Evolutionary conservation across 2,797 vertebrate species (phyloP).

Genomic region (Argya squamiceps): DNA sequence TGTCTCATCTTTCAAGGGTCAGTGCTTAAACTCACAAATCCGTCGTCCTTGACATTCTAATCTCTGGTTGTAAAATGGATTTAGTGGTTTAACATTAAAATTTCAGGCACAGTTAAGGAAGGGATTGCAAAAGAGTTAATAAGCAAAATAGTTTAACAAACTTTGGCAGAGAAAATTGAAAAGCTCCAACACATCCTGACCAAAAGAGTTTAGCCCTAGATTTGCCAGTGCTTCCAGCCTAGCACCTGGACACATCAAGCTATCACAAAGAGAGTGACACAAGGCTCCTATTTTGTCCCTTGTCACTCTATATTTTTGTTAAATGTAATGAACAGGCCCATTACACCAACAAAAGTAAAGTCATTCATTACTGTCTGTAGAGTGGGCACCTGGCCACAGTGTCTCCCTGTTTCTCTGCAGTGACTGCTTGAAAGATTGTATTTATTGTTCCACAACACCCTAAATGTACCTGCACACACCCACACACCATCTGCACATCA

Average conservation of each 20-base stretch:
- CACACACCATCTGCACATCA: neutral
- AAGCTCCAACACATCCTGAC: neutral
- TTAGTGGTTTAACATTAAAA: constrained; percentile 61
- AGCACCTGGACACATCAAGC: neutral
- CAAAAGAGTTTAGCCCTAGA: neutral
- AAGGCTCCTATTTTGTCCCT: neutral
- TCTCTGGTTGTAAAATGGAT: constrained; percentile 54
- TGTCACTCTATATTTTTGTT: neutral
- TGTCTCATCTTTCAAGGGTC: constrained; percentile 37
- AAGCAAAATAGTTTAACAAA: constrained; percentile 57
- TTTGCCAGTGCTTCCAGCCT: neutral
- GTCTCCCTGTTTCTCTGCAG: neutral
- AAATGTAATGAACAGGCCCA: neutral
- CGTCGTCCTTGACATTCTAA: constrained; percentile 41
- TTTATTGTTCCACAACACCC: neutral
- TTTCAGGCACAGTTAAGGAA: constrained; percentile 57
- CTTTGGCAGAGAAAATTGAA: constrained; percentile 25
- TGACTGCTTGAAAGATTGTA: neutral
- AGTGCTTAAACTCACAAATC: constrained; percentile 57
- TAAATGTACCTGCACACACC: neutral
- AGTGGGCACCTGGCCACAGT: neutral
- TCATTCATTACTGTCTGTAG: neutral
- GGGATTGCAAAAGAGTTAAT: constrained; percentile 53
- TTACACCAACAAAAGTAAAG: neutral
- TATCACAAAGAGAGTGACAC: neutral